These are phyloP conservation scores for Icerya purchasi DNA, from an alignment of 2,888 invertebrate species.

Conservation along the genomic window DNA sequence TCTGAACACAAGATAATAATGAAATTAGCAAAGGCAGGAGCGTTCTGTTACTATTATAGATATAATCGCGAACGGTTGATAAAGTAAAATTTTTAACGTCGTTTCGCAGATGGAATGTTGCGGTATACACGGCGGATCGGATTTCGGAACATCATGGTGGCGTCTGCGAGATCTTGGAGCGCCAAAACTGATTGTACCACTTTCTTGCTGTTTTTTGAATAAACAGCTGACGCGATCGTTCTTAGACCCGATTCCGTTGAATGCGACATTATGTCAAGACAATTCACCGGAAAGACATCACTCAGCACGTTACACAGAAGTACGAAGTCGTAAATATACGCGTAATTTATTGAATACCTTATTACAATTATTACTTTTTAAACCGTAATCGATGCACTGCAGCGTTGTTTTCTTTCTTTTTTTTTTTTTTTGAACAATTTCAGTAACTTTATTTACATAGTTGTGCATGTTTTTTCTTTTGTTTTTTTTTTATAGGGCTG, in stretches of 20 bases:
- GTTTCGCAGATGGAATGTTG: slow-evolving; percentile 58
- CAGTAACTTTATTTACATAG: slow-evolving; percentile 1
- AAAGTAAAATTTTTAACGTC: too few relatives aligned
- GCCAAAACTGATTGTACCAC: slow-evolving; percentile 27
- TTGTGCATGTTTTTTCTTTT: slow-evolving; percentile 8
- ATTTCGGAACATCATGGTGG: slow-evolving; percentile 65
- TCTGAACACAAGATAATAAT: too few relatives aligned
- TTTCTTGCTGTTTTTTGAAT: slow-evolving; percentile 42
- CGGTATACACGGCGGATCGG: slow-evolving; percentile 51
- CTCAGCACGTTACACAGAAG: slow-evolving; percentile 9
- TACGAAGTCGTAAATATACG: slow-evolving; percentile 1
- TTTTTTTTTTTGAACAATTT: slow-evolving; percentile 1
- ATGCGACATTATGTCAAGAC: slow-evolving; percentile 47
- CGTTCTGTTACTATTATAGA: too few relatives aligned
- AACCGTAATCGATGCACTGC: not conserved
- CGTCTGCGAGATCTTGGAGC: slow-evolving; percentile 45
- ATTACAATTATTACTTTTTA: too few relatives aligned
- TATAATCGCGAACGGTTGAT: too few relatives aligned
- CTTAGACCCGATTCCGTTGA: slow-evolving; percentile 52
- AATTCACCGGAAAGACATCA: slow-evolving; percentile 31
- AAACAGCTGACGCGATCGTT: slow-evolving; percentile 28
- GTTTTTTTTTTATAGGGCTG: slow-evolving; percentile 35
- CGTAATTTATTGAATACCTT: too few relatives aligned
- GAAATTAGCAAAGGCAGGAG: too few relatives aligned
- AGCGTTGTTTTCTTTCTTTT: not conserved